Conservation (phyloP, 2,888 invertebrate species). For the Rhogogaster chlorosoma region DNA sequence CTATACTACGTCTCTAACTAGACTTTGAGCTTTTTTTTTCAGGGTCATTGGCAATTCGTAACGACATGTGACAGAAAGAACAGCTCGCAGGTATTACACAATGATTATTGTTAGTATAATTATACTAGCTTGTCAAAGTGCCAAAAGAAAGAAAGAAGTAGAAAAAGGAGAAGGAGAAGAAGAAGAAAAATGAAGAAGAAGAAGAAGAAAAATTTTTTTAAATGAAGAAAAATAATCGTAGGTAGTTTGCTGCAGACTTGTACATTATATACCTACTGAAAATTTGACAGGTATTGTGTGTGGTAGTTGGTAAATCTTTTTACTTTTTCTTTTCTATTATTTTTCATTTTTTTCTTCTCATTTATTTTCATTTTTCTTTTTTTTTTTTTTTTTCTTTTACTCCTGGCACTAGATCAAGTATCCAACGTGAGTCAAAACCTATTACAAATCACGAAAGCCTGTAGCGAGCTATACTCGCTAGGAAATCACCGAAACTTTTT, state of each 20-base stretch:
- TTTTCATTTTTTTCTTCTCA: not conserved
- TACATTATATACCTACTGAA: not conserved
- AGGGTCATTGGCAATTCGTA: constrained; percentile 19
- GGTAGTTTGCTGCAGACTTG: not conserved
- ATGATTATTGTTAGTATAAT: not conserved
- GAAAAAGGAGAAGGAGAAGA: not conserved
- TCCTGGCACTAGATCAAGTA: not conserved
- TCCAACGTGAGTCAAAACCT: constrained; percentile 19
- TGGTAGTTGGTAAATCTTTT: not conserved
- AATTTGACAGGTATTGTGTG: constrained; percentile 6
- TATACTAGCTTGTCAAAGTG: not conserved
- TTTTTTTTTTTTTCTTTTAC: not conserved
- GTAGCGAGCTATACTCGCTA: not conserved
- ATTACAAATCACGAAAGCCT: constrained; percentile 11
- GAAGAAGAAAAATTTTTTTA: not conserved
- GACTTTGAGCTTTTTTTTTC: not conserved
- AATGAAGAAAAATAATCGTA: not conserved
- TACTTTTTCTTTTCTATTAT: not conserved
- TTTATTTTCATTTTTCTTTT: not conserved
- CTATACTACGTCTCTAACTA: no score
- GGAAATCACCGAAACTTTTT: not conserved
- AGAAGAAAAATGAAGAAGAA: not conserved
- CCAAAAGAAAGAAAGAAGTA: not conserved
- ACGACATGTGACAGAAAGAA: not conserved
- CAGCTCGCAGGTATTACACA: constrained; percentile 7